Evolutionary conservation across 1,140 invertebrate species (phyloP).

Genomic region (Halictus rubicundus): DNA sequence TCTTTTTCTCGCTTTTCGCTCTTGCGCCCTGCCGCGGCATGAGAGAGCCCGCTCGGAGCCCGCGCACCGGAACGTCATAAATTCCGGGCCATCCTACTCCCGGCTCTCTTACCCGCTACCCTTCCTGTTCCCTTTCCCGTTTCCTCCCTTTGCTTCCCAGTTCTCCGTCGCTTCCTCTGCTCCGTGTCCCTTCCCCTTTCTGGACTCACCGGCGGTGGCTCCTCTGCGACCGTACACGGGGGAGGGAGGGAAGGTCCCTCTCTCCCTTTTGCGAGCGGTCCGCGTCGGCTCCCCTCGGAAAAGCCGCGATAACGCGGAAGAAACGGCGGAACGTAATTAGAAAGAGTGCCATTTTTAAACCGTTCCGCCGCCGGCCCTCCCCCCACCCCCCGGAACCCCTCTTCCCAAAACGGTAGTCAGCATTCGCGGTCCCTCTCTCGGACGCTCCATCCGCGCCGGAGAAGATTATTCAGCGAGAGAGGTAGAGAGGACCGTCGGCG

Average conservation of each 20-base stretch:
- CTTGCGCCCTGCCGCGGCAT: neutral
- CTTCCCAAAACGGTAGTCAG: constrained; percentile 2
- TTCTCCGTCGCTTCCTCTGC: neutral
- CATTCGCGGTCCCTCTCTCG: neutral
- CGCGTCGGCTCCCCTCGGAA: constrained; percentile 4
- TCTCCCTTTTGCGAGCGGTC: neutral
- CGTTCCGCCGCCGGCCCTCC: neutral
- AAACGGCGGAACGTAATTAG: constrained; percentile 59
- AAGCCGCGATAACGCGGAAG: constrained; percentile 51
- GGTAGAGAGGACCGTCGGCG: no score
- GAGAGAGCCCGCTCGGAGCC: neutral
- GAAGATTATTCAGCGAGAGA: neutral
- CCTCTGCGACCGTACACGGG: no score
- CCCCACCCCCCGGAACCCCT: neutral
- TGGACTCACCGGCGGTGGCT: neutral
- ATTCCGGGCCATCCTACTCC: constrained; percentile 53
- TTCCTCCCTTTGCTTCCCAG: neutral
- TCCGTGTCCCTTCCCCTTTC: constrained; percentile 8
- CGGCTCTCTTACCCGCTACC: constrained; percentile 34
- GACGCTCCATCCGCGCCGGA: no score
- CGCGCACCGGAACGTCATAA: constrained; percentile 61
- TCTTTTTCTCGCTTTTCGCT: neutral
- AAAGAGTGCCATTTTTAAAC: constrained; percentile 58
- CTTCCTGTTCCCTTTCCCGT: constrained; percentile 1
- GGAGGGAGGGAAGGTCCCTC: neutral